Evolutionary conservation across 2,113 vertebrate species (phyloP).

Genomic region (Piprites chloris): DNA sequence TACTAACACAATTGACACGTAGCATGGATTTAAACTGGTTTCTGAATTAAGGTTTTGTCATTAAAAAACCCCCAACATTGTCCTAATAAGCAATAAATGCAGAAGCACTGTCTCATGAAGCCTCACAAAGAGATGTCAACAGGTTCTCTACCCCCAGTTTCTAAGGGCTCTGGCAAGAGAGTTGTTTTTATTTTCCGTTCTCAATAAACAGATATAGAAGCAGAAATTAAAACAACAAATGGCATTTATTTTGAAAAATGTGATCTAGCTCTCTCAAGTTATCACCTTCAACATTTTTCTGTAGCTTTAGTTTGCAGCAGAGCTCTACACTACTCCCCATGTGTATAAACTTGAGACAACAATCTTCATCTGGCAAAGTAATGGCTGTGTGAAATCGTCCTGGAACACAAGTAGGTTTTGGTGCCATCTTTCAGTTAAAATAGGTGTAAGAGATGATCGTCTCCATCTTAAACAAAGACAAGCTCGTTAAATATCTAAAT

Average conservation of each 20-base stretch:
- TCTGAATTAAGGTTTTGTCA: background rate
- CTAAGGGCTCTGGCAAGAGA: background rate
- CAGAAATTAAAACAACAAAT: background rate
- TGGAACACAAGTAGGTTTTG: background rate
- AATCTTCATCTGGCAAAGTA: background rate
- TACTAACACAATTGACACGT: background rate
- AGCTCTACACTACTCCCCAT: fast-evolving
- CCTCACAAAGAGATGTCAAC: background rate
- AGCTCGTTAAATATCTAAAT: background rate
- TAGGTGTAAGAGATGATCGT: background rate
- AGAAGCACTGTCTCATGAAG: background rate
- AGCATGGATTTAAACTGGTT: background rate
- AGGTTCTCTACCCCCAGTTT: constrained; percentile 6
- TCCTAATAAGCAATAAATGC: background rate
- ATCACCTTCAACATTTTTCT: background rate
- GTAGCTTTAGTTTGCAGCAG: background rate
- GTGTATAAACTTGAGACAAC: background rate
- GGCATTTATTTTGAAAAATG: background rate
- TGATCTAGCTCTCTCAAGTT: background rate
- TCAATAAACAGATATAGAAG: background rate
- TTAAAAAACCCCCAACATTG: background rate
- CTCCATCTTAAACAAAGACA: background rate
- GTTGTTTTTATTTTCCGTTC: background rate
- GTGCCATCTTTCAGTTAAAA: background rate
- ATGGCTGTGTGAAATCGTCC: background rate